phyloP scores from a whole-genome alignment of 2,113 vertebrate genomes.

The Nipponia nippon region DNA sequence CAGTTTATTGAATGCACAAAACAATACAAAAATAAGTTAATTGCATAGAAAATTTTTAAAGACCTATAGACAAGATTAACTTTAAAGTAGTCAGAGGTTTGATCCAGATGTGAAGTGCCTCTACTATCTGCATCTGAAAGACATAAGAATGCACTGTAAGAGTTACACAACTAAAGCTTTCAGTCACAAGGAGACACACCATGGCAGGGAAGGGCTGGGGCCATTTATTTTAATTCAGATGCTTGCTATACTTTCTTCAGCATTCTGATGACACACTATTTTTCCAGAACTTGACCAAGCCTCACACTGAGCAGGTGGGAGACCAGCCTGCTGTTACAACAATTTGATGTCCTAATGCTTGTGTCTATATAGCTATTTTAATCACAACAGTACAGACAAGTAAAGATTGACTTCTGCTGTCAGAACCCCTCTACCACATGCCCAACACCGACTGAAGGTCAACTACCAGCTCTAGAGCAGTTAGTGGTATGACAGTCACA shows the following conservation, averaged over 20 bases:
- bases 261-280: background rate
- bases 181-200: background rate
- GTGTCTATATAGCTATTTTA: background rate
- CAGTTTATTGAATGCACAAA: background rate
- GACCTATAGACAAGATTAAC: background rate
- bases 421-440: background rate
- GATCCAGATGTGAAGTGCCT: background rate
- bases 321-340: background rate
- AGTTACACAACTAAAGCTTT: background rate
- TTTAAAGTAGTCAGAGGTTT: background rate
- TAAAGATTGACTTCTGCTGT: background rate
- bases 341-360: background rate
- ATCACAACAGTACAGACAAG: accelerated
- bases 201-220: background rate
- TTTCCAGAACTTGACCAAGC: background rate
- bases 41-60: background rate
- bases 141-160: background rate
- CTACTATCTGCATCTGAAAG: constrained; percentile 46
- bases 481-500: background rate
- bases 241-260: background rate
- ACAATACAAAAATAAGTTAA: constrained; percentile 7
- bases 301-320: background rate
- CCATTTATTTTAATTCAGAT: background rate
- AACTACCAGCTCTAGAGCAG: background rate
- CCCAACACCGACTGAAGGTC: background rate